A percentile compares a stretch with the other conserved stretches of the same genome.
Conservation (phyloP, 2,797 vertebrate species). For the Serranus cabrilla region DNA sequence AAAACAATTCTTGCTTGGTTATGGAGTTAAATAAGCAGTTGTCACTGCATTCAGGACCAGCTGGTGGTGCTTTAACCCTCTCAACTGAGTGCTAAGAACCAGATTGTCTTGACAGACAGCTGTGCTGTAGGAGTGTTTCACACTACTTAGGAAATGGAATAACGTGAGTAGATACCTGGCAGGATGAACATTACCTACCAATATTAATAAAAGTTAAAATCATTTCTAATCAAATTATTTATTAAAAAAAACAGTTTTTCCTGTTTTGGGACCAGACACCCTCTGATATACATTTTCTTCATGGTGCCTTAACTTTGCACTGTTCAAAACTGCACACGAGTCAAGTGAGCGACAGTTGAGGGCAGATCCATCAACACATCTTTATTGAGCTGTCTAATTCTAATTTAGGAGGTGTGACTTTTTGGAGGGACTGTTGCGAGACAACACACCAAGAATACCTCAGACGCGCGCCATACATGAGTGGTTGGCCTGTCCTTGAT, state of each 20-base stretch:
- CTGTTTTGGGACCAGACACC: too few relatives aligned
- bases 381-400: not conserved
- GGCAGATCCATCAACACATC: not conserved
- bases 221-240: too few relatives aligned
- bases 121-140: not conserved
- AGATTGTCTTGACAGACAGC: slow-evolving; percentile 52
- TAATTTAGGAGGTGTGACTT: not conserved
- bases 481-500: not conserved
- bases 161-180: not conserved
- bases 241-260: too few relatives aligned
- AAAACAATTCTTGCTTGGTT: not conserved
- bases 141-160: not conserved
- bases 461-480: not conserved
- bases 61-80: slow-evolving; percentile 37
- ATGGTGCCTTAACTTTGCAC: not conserved
- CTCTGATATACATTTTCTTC: too few relatives aligned
- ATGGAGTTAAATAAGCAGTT: not conserved
- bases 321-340: not conserved
- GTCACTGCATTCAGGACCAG: slow-evolving; percentile 24
- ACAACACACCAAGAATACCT: not conserved
- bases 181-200: not conserved
- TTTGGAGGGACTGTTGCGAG: not conserved
- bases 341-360: not conserved
- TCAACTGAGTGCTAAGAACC: slow-evolving; percentile 23
- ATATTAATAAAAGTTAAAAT: too few relatives aligned